Evolutionary conservation across 2,797 vertebrate species (phyloP).

Genomic region (Crossoptilon crossoptilon): DNA sequence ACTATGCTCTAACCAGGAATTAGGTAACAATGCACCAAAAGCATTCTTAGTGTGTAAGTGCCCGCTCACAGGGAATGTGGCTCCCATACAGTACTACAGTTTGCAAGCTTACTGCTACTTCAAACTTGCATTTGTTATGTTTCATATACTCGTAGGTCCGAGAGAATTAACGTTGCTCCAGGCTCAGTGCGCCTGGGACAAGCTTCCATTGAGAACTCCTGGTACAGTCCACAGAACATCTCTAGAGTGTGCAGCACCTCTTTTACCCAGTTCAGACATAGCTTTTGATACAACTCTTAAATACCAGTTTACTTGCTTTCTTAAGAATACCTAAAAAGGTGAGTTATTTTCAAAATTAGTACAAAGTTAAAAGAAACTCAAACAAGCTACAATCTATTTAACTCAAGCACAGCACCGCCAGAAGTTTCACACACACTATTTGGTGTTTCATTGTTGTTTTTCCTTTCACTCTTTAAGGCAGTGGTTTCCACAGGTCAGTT

Average conservation of each 20-base stretch:
- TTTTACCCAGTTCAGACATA: slow-evolving; percentile 1
- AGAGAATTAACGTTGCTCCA: neutral
- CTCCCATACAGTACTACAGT: slow-evolving; percentile 43
- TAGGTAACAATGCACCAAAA: slow-evolving; percentile 2
- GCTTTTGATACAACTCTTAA: slow-evolving; percentile 54
- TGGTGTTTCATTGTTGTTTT: slow-evolving; percentile 81
- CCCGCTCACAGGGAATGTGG: neutral
- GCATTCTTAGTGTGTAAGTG: neutral
- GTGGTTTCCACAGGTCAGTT: slow-evolving; percentile 87
- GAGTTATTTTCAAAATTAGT: slow-evolving; percentile 78
- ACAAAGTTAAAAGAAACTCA: slow-evolving; percentile 83
- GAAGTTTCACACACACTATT: slow-evolving; percentile 82
- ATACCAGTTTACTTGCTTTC: slow-evolving; percentile 44
- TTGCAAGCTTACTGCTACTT: slow-evolving; percentile 49
- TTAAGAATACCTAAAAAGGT: slow-evolving; percentile 79
- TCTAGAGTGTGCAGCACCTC: neutral
- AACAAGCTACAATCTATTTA: slow-evolving; percentile 78
- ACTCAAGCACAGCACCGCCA: slow-evolving; percentile 83
- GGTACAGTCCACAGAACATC: neutral
- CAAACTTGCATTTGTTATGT: slow-evolving; percentile 13
- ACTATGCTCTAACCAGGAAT: slow-evolving; percentile 16
- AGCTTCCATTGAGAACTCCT: neutral
- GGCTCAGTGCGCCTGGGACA: neutral
- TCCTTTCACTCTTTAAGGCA: slow-evolving; percentile 87
- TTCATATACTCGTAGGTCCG: neutral